Percentiles rank a stretch among this genome's conserved stretches.
Evolutionary conservation across 2,888 invertebrate genomes (phyloP).

Genomic region (Synergus itoensis): DNA sequence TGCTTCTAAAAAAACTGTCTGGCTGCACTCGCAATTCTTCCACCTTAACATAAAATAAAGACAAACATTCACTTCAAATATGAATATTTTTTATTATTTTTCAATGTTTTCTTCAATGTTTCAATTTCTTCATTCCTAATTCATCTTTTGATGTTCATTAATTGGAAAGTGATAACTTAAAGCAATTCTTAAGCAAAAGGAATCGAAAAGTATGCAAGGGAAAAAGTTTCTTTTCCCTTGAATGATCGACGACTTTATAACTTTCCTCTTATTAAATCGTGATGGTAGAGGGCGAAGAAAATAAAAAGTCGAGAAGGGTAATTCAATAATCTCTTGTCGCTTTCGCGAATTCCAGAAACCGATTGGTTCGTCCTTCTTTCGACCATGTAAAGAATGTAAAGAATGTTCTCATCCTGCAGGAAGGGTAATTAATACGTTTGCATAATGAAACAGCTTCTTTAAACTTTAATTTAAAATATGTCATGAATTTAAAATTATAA

Average conservation of each 20-base stretch:
- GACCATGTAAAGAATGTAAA: conserved; percentile 34
- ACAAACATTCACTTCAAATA: neutral
- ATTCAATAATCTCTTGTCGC: conserved; percentile 17
- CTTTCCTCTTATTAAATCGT: conserved; percentile 17
- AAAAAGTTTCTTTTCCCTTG: neutral
- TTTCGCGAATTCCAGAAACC: conserved; percentile 15
- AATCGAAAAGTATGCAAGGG: conserved; percentile 3
- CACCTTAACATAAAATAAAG: neutral
- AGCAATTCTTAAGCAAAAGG: neutral
- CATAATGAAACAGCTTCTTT: neutral
- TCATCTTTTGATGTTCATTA: neutral
- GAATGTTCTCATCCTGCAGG: neutral
- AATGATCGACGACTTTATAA: conserved; percentile 10
- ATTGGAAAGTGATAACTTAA: neutral
- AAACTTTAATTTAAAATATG: neutral
- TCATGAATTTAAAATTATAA: too few relatives aligned
- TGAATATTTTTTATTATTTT: neutral
- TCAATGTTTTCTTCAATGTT: neutral
- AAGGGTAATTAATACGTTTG: conserved; percentile 25
- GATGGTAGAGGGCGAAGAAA: neutral
- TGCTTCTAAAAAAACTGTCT: conserved; percentile 5
- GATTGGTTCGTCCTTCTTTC: conserved; percentile 13
- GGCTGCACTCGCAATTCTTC: neutral
- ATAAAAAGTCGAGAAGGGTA: neutral
- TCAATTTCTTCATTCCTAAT: neutral